Percentiles rank a stretch among this genome's conserved stretches.
phyloP scores from a whole-genome alignment of 2,797 vertebrate species.

The Urosaurus nigricauda region DNA sequence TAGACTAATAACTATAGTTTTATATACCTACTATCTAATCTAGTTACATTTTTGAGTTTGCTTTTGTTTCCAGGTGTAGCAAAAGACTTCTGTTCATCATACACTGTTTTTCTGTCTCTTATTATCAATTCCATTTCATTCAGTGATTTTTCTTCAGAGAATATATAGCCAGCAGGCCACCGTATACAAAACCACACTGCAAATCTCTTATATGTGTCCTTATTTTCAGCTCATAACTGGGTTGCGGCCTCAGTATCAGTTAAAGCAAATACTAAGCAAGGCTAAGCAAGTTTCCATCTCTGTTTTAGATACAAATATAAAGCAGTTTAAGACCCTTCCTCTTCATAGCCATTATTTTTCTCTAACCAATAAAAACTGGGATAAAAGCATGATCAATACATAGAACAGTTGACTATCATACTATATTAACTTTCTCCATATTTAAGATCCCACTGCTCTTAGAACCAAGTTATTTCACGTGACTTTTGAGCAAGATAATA shows the following conservation, averaged over 20 bases:
- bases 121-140: background rate
- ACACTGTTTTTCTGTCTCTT: slow-evolving; percentile 1
- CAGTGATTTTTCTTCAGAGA: slow-evolving; percentile 9
- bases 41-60: background rate
- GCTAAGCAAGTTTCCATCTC: background rate
- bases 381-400: slow-evolving; percentile 32
- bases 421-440: background rate
- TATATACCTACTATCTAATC: background rate
- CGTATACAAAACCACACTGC: slow-evolving; percentile 1
- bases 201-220: background rate
- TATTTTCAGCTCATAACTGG: background rate
- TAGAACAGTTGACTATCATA: background rate
- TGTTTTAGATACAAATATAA: background rate
- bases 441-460: background rate
- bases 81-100: background rate
- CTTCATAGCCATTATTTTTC: background rate
- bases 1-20: background rate
- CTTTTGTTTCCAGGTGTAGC: background rate
- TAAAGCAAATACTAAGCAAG: background rate
- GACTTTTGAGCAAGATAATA: background rate
- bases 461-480: background rate
- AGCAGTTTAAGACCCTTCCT: background rate
- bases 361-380: slow-evolving; percentile 18
- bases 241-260: background rate
- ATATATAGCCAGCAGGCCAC: background rate